These are phyloP conservation scores for Tympanuchus pallidicinctus DNA, from an alignment of 2,113 vertebrate genomes.

Conservation along the genomic window DNA sequence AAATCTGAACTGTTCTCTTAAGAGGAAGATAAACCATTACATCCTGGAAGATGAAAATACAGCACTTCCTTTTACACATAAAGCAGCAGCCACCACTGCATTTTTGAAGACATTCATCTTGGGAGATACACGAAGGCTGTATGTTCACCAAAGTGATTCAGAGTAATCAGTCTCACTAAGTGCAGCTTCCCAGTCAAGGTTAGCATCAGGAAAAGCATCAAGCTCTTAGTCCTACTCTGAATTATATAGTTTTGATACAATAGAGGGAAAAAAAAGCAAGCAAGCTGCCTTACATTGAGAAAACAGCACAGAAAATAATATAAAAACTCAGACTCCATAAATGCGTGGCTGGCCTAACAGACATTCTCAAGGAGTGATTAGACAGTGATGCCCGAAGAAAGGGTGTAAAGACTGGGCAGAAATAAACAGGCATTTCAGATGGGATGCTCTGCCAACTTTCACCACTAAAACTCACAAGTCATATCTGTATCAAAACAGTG, in stretches of 20 bases:
- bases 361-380: neutral
- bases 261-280: neutral
- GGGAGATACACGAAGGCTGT: neutral
- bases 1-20: neutral
- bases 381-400: neutral
- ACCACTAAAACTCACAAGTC: neutral
- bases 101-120: neutral
- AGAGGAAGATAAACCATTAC: neutral
- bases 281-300: neutral
- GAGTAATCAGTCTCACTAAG: neutral
- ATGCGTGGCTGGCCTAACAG: neutral
- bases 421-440: neutral
- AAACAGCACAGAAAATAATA: neutral
- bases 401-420: neutral
- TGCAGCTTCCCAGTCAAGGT: neutral
- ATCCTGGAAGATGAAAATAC: neutral
- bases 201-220: neutral
- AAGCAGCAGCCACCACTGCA: neutral
- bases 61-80: neutral
- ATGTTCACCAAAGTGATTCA: neutral
- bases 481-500: neutral
- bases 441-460: neutral
- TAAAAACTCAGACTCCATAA: neutral
- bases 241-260: accelerated
- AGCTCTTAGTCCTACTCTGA: neutral